phyloP scores from a whole-genome alignment of 2,888 invertebrate species.

The Isotomurus palustris region DNA sequence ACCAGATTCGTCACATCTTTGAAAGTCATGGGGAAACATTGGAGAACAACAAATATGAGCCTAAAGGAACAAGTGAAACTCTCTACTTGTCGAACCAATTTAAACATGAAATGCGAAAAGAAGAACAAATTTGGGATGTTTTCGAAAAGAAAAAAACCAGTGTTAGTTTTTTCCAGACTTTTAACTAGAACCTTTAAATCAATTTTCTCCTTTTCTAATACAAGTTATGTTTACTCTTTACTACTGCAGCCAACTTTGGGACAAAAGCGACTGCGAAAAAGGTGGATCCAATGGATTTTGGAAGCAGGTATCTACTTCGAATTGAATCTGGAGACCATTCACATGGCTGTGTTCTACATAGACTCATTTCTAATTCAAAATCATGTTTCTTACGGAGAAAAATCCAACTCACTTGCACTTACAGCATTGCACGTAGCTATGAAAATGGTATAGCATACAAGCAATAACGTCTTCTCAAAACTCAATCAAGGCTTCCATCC shows the following conservation, averaged over 20 bases:
- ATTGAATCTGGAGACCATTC: slow-evolving; percentile 14
- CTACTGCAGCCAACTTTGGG: too few species aligned
- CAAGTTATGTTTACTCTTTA: too few species aligned
- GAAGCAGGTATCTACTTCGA: background rate
- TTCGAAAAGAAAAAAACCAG: too few species aligned
- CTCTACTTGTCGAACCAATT: background rate
- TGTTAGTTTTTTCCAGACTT: background rate
- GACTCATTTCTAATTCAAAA: slow-evolving; percentile 15
- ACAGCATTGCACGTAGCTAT: slow-evolving; percentile 22
- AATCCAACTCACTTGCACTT: slow-evolving; percentile 11
- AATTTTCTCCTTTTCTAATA: background rate
- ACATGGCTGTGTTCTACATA: slow-evolving; percentile 16
- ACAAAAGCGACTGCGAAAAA: too few species aligned
- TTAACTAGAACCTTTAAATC: background rate
- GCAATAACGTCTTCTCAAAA: too few species aligned
- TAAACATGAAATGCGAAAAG: background rate
- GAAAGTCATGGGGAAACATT: background rate
- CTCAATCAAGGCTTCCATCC: too few species aligned
- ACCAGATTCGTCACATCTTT: background rate
- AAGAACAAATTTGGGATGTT: background rate
- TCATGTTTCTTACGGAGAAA: background rate
- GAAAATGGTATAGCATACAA: slow-evolving; percentile 16
- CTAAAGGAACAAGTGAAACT: too few species aligned
- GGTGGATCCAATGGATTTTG: slow-evolving; percentile 12
- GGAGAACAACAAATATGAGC: too few species aligned